phyloP scores from a whole-genome alignment of 2,797 vertebrate genomes.

The Leucoraja ocellata region DNA sequence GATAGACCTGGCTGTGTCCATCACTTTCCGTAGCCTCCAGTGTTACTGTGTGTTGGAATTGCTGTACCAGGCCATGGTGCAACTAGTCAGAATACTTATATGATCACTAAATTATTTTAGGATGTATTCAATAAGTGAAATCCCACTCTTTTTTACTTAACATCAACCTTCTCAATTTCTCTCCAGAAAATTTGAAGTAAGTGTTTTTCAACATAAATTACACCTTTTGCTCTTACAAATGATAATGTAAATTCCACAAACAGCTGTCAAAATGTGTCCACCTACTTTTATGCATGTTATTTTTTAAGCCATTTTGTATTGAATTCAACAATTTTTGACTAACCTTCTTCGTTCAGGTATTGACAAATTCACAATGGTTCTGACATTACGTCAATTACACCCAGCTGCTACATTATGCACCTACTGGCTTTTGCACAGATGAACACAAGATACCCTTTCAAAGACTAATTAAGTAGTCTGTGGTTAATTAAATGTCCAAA shows the following conservation, averaged over 20 bases:
- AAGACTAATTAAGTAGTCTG: conserved; percentile 67
- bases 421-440: conserved; percentile 49
- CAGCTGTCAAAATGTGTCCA: background rate
- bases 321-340: background rate
- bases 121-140: background rate
- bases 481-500: conserved; percentile 67
- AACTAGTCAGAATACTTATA: too few relatives aligned
- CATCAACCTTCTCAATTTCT: background rate
- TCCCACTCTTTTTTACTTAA: background rate
- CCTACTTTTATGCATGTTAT: background rate
- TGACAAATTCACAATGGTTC: background rate
- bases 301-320: background rate
- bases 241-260: too few relatives aligned
- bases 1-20: too few relatives aligned
- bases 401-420: background rate
- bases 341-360: background rate
- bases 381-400: background rate
- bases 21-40: too few relatives aligned
- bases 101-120: too few relatives aligned
- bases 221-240: too few relatives aligned
- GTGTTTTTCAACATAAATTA: too few relatives aligned
- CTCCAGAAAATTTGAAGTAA: background rate
- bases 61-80: too few relatives aligned
- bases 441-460: conserved; percentile 61
- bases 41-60: too few relatives aligned